Percentiles rank a stretch among this genome's conserved stretches.
These are phyloP conservation scores for Drosophila affinis DNA, from an alignment of 2,888 invertebrate species.

Conservation along the genomic window DNA sequence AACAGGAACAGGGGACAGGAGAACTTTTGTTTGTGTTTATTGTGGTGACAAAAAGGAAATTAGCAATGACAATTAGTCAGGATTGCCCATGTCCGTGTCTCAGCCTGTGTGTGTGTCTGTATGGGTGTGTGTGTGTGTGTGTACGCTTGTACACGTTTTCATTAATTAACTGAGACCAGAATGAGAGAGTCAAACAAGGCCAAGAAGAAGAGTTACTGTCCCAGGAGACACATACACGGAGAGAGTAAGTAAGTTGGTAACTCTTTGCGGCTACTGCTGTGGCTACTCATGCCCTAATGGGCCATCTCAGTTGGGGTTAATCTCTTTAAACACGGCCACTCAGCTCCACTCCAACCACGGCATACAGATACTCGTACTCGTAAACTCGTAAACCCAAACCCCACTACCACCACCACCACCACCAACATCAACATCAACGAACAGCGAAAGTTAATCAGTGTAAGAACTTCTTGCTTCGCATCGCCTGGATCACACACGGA, in stretches of 20 bases:
- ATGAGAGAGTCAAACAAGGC: constrained; percentile 24
- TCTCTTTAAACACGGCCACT: constrained; percentile 34
- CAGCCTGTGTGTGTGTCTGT: not conserved
- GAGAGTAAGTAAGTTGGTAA: constrained; percentile 20
- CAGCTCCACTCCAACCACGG: constrained; percentile 20
- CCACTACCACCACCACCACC: not conserved
- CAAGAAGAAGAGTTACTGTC: constrained; percentile 24
- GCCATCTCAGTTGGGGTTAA: constrained; percentile 22
- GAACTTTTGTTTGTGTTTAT: constrained; percentile 43
- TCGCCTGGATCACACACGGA: constrained; percentile 4
- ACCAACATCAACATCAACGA: not conserved
- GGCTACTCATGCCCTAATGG: constrained; percentile 26
- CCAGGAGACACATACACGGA: constrained; percentile 16
- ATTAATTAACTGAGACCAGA: constrained; percentile 60
- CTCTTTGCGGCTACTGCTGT: constrained; percentile 21
- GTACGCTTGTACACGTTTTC: constrained; percentile 56
- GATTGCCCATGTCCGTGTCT: constrained; percentile 41
- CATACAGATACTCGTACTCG: constrained; percentile 1
- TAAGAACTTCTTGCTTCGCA: constrained; percentile 18
- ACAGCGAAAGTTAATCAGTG: constrained; percentile 12
- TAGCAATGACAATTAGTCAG: constrained; percentile 63
- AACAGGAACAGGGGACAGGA: not conserved
- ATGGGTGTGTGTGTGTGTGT: constrained; percentile 10
- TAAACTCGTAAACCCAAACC: not conserved
- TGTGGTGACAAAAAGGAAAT: constrained; percentile 58